phyloP scores from a whole-genome alignment of 2,113 vertebrate genomes.

The Martes martes region DNA sequence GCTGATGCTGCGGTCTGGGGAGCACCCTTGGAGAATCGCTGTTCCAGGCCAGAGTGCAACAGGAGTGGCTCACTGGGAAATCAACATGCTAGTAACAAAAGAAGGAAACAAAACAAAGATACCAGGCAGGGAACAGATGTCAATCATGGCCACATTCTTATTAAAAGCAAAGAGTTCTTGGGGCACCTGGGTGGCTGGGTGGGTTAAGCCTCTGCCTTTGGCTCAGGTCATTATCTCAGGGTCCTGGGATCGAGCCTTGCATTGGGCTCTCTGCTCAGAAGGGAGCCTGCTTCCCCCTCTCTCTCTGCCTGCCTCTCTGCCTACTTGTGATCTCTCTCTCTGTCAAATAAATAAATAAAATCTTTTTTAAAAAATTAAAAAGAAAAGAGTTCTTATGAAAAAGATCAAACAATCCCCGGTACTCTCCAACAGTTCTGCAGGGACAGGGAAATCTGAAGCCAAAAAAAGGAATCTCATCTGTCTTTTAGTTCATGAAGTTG shows the following conservation, averaged over 20 bases:
- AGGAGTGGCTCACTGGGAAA: neutral
- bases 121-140: neutral
- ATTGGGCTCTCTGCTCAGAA: too few relatives aligned
- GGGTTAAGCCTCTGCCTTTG: too few relatives aligned
- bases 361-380: neutral
- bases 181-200: too few relatives aligned
- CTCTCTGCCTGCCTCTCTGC: too few relatives aligned
- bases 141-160: neutral
- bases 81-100: neutral
- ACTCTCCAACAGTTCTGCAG: neutral
- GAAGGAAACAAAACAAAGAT: neutral
- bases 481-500: constrained; percentile 45
- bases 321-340: too few relatives aligned
- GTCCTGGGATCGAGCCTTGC: too few relatives aligned
- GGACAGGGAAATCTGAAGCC: neutral
- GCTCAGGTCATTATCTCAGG: too few relatives aligned
- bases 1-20: neutral
- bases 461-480: constrained; percentile 23
- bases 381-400: neutral
- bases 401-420: neutral
- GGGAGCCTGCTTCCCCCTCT: too few relatives aligned
- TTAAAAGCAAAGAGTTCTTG: neutral
- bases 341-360: too few relatives aligned
- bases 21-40: neutral
- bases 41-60: neutral